phyloP scores from a whole-genome alignment of 1,140 invertebrate species.

The Neodiprion fabricii region DNA sequence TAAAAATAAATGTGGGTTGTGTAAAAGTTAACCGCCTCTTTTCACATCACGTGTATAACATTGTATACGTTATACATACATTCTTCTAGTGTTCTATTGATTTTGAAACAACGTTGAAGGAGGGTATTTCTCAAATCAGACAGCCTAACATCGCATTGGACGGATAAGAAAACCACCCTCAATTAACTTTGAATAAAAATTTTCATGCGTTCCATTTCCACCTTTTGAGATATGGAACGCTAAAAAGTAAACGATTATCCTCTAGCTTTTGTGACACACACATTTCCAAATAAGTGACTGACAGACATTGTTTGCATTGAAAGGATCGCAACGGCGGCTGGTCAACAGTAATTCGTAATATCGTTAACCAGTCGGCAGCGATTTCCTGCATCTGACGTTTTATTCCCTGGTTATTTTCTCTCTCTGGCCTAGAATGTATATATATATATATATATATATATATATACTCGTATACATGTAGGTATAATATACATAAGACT shows the following conservation, averaged over 20 bases:
- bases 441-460: background rate
- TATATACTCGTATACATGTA: no score
- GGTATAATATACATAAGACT: background rate
- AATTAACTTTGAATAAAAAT: no score
- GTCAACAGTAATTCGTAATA: background rate
- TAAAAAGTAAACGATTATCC: no score
- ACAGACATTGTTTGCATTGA: no score
- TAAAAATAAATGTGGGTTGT: background rate
- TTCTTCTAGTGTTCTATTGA: background rate
- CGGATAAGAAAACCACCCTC: no score
- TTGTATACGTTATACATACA: background rate
- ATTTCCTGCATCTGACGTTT: background rate
- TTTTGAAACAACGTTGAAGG: background rate
- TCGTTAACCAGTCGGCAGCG: background rate
- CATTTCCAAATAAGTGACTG: no score
- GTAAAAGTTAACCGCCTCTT: background rate
- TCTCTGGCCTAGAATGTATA: background rate
- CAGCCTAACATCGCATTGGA: background rate
- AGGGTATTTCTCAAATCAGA: background rate
- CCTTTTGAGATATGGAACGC: no score
- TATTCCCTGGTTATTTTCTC: background rate
- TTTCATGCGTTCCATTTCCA: no score
- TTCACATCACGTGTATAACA: background rate
- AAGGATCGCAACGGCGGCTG: background rate
- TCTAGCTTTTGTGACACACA: no score